Conservation (phyloP, 2,797 vertebrate genomes). For the Microctenopoma stevenorrisi region DNA sequence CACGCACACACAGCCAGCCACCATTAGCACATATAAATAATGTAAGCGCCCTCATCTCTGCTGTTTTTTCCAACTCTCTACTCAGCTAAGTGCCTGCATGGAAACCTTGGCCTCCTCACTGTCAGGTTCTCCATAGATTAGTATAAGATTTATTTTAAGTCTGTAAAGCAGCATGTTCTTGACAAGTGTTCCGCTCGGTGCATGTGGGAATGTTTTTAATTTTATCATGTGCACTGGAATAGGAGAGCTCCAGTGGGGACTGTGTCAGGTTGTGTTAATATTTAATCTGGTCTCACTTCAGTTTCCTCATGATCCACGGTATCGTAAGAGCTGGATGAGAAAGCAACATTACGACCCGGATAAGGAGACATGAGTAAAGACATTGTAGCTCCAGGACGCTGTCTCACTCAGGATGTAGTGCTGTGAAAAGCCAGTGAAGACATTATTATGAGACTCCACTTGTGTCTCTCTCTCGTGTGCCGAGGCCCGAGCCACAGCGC, state of each 20-base stretch:
- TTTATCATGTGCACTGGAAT: constrained; percentile 88
- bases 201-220: constrained; percentile 94
- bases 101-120: constrained; percentile 95
- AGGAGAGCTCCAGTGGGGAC: constrained; percentile 67
- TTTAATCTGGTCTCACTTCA: constrained; percentile 84
- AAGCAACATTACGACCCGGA: constrained; percentile 53
- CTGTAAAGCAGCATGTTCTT: constrained; percentile 93
- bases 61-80: constrained; percentile 81
- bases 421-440: constrained; percentile 46
- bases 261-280: constrained; percentile 92
- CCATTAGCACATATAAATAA: constrained; percentile 99
- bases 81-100: constrained; percentile 98
- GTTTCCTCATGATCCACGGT: constrained; percentile 73
- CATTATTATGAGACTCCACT: constrained; percentile 44
- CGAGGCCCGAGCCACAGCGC: constrained; percentile 25
- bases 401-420: constrained; percentile 33
- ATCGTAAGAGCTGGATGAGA: constrained; percentile 49
- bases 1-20: constrained; percentile 80
- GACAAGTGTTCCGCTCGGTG: constrained; percentile 89
- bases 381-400: constrained; percentile 35
- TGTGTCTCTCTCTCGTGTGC: constrained; percentile 12
- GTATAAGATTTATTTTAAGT: constrained; percentile 98
- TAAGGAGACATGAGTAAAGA: constrained; percentile 59
- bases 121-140: constrained; percentile 99
- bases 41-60: constrained; percentile 88